Base-by-base conservation (phyloP, 2,113 vertebrate species). In the Mirza zaza region DNA sequence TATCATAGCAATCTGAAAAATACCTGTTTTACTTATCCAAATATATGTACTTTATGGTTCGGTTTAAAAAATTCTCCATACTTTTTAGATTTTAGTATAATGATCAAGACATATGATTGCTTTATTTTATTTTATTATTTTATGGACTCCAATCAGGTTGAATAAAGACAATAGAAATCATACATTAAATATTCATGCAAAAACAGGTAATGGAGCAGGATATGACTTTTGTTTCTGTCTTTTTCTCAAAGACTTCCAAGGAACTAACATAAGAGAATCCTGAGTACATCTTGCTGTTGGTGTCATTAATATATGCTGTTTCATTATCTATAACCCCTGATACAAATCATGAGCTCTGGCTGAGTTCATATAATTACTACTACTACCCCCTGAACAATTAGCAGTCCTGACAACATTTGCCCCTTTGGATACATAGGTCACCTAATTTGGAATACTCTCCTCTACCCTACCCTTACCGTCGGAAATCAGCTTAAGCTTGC, bases 41-140 rank as follows among this genome's bases (percentile, higher is more conserved):
- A 79, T 75, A 61, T 48, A 14, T 39, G 29, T 92, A 27, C 81
- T 90, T 57, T 52, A 42, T 61, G n/a, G 29, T 55, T 84, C 61
- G 79, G 42, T 42, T 94, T 55, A 32, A 83, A 89, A 73, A 73
- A 71, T 85, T 70, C 42, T 36, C n/a, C 21, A 27, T 79, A 82
- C 29, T 81, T 3, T 92, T 92, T 89, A 63, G 61, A 88, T 91
- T 79, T 95, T 77, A 83, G 42, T 50, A 29, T 55, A 79, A 85
- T 59, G 32, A 71, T 65, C 50, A 85, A 79, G 84, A n/a, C 29
- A 29, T 29, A 23, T 27, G 17, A 45, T 84, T 95, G 32, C 36
- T 92, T 88, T 92, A 88, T 83, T 96, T 96, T 80, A 48, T 90
- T 93, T 63, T 86, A 52, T 92, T 36, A 87, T 94, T 94, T 79